Evolutionary conservation across 2,888 invertebrate genomes (phyloP).

Genomic region (Pristionchus entomophagus): DNA sequence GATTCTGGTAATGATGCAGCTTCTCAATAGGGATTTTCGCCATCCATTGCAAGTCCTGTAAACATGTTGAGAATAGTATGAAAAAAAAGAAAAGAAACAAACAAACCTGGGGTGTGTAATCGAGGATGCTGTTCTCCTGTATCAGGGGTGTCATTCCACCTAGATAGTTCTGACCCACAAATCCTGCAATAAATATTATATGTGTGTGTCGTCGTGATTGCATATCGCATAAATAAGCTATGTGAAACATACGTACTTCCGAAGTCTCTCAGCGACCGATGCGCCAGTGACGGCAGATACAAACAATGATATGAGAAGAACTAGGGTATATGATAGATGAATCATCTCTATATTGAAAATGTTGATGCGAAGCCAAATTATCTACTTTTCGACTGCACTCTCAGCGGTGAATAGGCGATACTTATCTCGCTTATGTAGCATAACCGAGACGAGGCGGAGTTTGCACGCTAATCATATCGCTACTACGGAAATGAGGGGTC

Average conservation of each 20-base stretch:
- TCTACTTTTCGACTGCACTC: background rate
- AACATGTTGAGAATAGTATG: too few relatives aligned
- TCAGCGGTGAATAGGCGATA: background rate
- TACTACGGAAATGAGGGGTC: background rate
- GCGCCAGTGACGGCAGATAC: background rate
- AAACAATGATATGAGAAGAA: background rate
- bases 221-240: background rate
- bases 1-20: background rate
- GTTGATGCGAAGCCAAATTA: background rate
- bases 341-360: background rate
- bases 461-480: background rate
- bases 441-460: background rate
- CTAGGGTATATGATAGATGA: too few relatives aligned
- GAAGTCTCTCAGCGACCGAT: background rate
- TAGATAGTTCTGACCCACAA: background rate
- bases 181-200: background rate
- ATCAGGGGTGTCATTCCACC: background rate
- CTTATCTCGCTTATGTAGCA: background rate
- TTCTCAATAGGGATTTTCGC: background rate
- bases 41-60: slow-evolving; percentile 35
- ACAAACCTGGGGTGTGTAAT: slow-evolving; percentile 25
- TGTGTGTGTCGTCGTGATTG: background rate
- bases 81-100: too few relatives aligned
- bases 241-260: background rate
- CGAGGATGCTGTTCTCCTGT: background rate